Base-by-base conservation (phyloP, 2,113 vertebrate species). In the Thamnaconus septentrionalis region DNA sequence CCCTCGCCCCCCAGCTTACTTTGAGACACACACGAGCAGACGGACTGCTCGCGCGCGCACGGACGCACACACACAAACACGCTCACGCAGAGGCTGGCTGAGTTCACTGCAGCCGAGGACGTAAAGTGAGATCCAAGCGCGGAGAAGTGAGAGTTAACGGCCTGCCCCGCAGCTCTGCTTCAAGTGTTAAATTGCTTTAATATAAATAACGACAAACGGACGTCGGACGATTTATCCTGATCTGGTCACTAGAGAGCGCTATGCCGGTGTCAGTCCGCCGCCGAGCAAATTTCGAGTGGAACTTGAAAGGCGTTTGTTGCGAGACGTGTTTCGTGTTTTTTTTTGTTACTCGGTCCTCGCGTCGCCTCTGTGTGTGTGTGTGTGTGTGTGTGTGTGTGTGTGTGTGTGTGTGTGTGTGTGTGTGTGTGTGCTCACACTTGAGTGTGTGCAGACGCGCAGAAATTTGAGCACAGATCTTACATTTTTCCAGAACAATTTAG, bases 241-340 rank as follows among this genome's bases (percentile, higher is more conserved):
- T 58, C 48, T 66, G 0, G 73, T 81, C 87, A 53, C 84, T 85
- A 89, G 87, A 84, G 85, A 61, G 84, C 87, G 84, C 87, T 89
- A 75, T 79, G 53, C 8, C 31, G 5, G 46, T 31, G 56, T 47
- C 51, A 44, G 58, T 1, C 18, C 18, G 18, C 18, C 18, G 18
- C 18, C 18, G 18, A 31, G 18, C 18, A 31, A 31, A 31, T 31
- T 31, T 31, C 18, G 18, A 31, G 18, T 31, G 41, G 56, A 49
- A 9, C 0, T 2, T 45, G 31, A 39, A 2, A 43, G 10, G 40
- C 56, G 56, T 56, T 53, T 67, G 12, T 6, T 69, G 70, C 58
- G 73, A 42, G 50, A 66, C 46, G 56, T 8, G 53, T 59, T 66
- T 76, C 55, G n/a, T 6, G 49, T 51, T 53, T 63, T 53, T 63